Percentiles rank a stretch among this genome's conserved stretches.
Evolutionary conservation across 1,140 invertebrate genomes (phyloP).

Genomic region (Drosophila subpulchrella): DNA sequence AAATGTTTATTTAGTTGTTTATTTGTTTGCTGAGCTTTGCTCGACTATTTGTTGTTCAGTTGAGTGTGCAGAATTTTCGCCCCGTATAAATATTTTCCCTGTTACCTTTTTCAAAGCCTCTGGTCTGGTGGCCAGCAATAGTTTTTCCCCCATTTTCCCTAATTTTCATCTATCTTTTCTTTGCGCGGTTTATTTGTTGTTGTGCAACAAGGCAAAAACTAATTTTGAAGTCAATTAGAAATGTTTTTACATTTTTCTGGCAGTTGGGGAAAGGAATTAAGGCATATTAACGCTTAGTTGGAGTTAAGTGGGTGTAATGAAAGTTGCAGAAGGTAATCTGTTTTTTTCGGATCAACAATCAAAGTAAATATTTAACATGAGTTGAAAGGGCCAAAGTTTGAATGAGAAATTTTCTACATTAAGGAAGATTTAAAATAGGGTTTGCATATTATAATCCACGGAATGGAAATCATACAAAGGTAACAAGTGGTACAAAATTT

Average conservation of each 20-base stretch:
- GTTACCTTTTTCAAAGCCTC: conserved; percentile 4
- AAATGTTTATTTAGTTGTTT: conserved; percentile 67
- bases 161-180: conserved; percentile 26
- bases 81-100: background rate
- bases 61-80: conserved; percentile 44
- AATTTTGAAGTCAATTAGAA: conserved; percentile 79
- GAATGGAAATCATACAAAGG: too few species aligned
- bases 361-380: background rate
- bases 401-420: too few species aligned
- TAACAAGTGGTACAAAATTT: too few species aligned
- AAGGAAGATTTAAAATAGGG: too few species aligned
- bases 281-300: background rate
- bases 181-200: conserved; percentile 30
- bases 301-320: conserved; percentile 13
- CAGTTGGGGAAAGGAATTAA: background rate
- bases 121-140: conserved; percentile 1
- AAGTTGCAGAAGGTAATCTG: background rate
- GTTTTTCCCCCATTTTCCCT: conserved; percentile 20
- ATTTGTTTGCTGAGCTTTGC: conserved; percentile 50
- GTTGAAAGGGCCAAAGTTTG: background rate
- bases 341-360: conserved; percentile 13
- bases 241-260: conserved; percentile 22
- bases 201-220: conserved; percentile 59
- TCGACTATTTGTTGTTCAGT: conserved; percentile 63
- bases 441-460: too few species aligned